These are phyloP conservation scores for Protonibea diacanthus DNA, from an alignment of 2,797 vertebrate species.

Conservation along the genomic window DNA sequence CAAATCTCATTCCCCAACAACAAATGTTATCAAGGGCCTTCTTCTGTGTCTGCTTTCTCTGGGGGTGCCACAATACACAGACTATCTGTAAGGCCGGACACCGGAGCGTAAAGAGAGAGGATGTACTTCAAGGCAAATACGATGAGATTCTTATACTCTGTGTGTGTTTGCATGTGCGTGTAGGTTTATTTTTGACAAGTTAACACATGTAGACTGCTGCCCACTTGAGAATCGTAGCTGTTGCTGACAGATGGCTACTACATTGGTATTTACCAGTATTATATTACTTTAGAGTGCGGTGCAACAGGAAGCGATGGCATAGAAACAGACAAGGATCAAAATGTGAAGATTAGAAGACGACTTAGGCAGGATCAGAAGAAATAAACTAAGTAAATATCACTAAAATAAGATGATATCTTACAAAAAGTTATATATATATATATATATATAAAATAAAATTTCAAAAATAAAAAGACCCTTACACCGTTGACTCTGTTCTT, in stretches of 20 bases:
- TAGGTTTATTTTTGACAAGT: conserved; percentile 65
- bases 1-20: conserved; percentile 72
- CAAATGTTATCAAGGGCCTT: conserved; percentile 71
- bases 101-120: conserved; percentile 22
- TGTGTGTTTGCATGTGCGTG: conserved; percentile 24
- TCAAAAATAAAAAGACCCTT: no score
- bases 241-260: conserved; percentile 14
- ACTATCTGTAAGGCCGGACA: conserved; percentile 39
- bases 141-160: conserved; percentile 31
- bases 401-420: no score
- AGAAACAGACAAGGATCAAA: background rate
- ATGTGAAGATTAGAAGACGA: background rate
- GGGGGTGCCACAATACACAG: conserved; percentile 47
- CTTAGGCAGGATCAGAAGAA: background rate
- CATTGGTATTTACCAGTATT: conserved; percentile 22
- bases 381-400: no score
- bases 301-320: background rate
- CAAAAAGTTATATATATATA: no score
- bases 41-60: conserved; percentile 64
- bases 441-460: no score
- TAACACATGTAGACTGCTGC: conserved; percentile 49
- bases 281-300: conserved; percentile 1
- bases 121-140: conserved; percentile 55
- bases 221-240: conserved; percentile 45
- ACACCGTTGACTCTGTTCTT: conserved; percentile 6